Evolutionary conservation across 2,888 invertebrate species (phyloP).

Genomic region (Drosophila melanocephala): DNA sequence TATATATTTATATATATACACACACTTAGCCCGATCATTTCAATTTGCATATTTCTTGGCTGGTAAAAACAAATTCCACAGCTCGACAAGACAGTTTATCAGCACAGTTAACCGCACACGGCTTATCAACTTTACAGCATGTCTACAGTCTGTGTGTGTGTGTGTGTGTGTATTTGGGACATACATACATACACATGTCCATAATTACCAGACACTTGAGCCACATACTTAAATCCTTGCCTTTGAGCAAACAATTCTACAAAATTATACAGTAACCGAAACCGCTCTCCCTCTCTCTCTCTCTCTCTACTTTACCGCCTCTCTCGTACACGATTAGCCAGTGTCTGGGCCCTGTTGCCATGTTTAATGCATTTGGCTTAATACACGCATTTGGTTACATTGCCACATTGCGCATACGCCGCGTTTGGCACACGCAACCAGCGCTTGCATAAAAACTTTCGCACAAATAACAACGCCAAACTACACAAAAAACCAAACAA

Average conservation of each 20-base stretch:
- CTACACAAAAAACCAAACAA: constrained; percentile 22
- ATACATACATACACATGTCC: constrained; percentile 22
- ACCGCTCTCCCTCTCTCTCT: not conserved
- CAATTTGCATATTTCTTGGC: constrained; percentile 50
- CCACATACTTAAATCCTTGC: constrained; percentile 58
- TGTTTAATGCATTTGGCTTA: constrained; percentile 61
- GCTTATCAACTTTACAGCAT: constrained; percentile 51
- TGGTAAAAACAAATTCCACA: constrained; percentile 26
- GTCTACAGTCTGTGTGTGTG: not conserved
- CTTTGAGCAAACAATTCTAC: constrained; percentile 51
- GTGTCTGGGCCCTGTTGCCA: constrained; percentile 29
- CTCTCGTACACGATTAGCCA: constrained; percentile 22
- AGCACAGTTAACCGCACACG: constrained; percentile 43
- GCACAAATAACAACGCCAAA: constrained; percentile 33
- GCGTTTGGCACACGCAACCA: constrained; percentile 63
- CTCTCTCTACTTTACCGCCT: not conserved
- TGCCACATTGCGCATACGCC: constrained; percentile 73
- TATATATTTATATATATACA: not conserved
- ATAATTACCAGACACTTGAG: constrained; percentile 61
- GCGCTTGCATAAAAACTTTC: constrained; percentile 64
- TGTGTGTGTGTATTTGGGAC: constrained; percentile 9
- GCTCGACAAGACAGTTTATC: constrained; percentile 44
- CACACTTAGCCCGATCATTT: constrained; percentile 18
- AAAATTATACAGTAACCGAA: constrained; percentile 46
- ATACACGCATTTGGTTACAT: constrained; percentile 47